Percentiles rank a stretch among this genome's conserved stretches.
Evolutionary conservation across 2,888 invertebrate genomes (phyloP).

Genomic region (Elegia similella): DNA sequence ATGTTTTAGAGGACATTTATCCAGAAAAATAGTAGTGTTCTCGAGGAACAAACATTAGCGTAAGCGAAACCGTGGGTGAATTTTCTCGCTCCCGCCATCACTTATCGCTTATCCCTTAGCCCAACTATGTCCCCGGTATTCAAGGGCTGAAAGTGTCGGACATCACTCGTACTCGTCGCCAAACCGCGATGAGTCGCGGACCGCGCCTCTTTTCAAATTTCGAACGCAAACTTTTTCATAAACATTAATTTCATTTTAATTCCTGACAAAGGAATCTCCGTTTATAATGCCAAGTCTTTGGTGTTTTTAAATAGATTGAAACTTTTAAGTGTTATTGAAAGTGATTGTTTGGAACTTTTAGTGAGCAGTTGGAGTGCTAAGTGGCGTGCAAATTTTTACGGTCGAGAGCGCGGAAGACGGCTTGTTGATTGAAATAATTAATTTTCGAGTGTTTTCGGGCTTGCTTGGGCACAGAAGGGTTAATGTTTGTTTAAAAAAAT

Average conservation of each 20-base stretch:
- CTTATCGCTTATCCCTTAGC: not conserved
- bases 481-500: conserved; percentile 3
- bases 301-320: not conserved
- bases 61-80: too few species aligned
- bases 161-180: conserved; percentile 9
- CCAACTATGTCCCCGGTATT: not conserved
- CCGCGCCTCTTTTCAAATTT: conserved; percentile 2
- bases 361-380: not conserved
- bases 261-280: not conserved
- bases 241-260: conserved; percentile 4
- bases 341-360: conserved; percentile 2
- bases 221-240: conserved; percentile 5
- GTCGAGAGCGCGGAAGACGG: not conserved
- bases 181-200: not conserved
- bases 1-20: too few species aligned
- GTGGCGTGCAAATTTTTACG: not conserved
- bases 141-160: conserved; percentile 8
- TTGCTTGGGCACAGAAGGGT: not conserved
- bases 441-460: not conserved
- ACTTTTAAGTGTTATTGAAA: not conserved
- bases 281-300: not conserved
- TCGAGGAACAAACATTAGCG: too few species aligned
- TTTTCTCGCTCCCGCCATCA: not conserved
- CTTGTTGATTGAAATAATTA: conserved; percentile 4
- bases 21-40: too few species aligned